Evolutionary conservation across 2,797 vertebrate species (phyloP).

Genomic region (Anguilla pacifica): DNA sequence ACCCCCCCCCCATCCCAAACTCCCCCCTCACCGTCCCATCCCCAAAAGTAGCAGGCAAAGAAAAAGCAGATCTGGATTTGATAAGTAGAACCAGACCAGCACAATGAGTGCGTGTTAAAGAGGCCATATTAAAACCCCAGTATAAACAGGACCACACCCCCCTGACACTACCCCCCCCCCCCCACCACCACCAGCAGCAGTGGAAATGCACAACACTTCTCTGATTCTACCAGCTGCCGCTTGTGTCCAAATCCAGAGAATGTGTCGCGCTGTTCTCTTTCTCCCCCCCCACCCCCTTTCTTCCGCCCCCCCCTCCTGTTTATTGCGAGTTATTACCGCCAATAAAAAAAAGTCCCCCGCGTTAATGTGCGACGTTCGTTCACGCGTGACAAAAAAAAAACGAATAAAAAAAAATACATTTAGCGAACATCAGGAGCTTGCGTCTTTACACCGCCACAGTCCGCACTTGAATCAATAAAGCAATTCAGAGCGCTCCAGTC

Average conservation of each 20-base stretch:
- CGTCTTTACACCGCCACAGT: not conserved
- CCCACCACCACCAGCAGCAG: conserved; percentile 37
- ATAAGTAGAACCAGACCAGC: conserved; percentile 76
- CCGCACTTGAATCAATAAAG: conserved; percentile 19
- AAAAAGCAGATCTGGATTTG: conserved; percentile 72
- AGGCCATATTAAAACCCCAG: conserved; percentile 62
- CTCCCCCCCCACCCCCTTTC: not conserved
- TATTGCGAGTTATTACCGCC: not conserved
- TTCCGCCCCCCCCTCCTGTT: not conserved
- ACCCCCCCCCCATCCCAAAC: not conserved
- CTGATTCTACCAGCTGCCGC: not conserved
- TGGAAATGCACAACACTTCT: conserved; percentile 32
- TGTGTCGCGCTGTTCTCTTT: too few species aligned
- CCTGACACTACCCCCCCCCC: not conserved
- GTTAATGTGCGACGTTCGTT: not conserved
- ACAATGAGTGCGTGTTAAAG: conserved; percentile 62
- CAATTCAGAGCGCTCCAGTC: not conserved
- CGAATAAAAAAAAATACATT: not conserved
- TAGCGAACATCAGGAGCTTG: not conserved
- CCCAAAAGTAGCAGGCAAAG: conserved; percentile 56
- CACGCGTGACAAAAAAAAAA: not conserved
- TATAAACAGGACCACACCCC: conserved; percentile 41
- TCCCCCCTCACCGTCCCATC: not conserved
- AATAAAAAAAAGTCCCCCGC: not conserved
- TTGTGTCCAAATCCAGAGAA: not conserved